Percentiles rank a stretch among this genome's conserved stretches.
phyloP scores from a whole-genome alignment of 2,888 invertebrate genomes.

The Melipona beecheii region DNA sequence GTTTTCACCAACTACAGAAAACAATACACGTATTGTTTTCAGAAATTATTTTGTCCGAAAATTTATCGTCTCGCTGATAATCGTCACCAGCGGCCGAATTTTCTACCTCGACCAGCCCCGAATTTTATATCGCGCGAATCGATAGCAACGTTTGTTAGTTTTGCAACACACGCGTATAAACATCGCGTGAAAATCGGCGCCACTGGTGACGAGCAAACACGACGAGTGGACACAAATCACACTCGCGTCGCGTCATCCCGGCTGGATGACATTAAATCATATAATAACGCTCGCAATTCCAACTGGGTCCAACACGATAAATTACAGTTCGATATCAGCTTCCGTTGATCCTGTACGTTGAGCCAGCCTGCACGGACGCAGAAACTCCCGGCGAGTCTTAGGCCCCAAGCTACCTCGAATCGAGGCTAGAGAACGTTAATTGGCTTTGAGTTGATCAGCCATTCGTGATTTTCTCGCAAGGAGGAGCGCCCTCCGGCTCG shows the following conservation, averaged over 20 bases:
- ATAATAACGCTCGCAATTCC: slow-evolving; percentile 31
- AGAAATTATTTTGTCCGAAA: no score
- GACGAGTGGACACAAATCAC: slow-evolving; percentile 22
- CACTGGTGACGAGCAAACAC: not conserved
- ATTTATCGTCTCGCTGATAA: no score
- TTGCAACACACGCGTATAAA: not conserved
- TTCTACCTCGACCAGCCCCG: not conserved
- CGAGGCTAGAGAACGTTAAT: slow-evolving; percentile 50
- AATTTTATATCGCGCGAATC: not conserved
- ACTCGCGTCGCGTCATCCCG: not conserved
- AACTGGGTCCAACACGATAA: slow-evolving; percentile 55
- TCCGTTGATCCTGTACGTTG: slow-evolving; percentile 60
- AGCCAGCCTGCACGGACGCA: slow-evolving; percentile 48
- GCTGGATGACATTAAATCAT: slow-evolving; percentile 46
- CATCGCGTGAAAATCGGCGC: no score
- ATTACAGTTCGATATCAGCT: slow-evolving; percentile 58
- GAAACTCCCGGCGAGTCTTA: slow-evolving; percentile 32
- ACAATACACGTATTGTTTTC: no score
- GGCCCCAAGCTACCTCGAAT: slow-evolving; percentile 36
- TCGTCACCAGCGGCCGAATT: not conserved
- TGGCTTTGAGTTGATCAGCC: slow-evolving; percentile 42
- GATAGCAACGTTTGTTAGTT: not conserved
- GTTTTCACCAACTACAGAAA: no score
- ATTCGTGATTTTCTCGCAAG: slow-evolving; percentile 28
- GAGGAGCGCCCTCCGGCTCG: not conserved